Evolutionary conservation across 1,140 invertebrate genomes (phyloP), one percentile per base, ranked within the genome.

Genomic region (Drosophila kepulauana): DNA sequence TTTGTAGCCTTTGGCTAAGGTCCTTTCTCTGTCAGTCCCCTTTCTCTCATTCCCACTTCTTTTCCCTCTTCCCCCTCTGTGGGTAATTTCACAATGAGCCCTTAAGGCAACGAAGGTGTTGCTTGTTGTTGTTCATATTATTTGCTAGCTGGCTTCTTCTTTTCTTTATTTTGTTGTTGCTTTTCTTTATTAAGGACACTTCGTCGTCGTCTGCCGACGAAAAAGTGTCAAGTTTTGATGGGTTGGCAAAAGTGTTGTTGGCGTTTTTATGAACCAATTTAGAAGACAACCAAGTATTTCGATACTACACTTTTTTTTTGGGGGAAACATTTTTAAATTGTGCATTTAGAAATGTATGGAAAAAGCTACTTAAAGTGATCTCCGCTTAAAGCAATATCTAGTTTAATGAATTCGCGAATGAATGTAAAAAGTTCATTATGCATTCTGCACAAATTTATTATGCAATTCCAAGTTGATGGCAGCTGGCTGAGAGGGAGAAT

Each of bases 31-130:
- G 77, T 69, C 61, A 38, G 43, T 45, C 25, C 25, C n/a, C 11
- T 30, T 66, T 33, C 20, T 58, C 25, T 15, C n/a, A n/a, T n/a
- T n/a, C n/a, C 3, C 8, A 43, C 41, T 30, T 49, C 38, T 46
- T 28, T 33, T 65, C 20, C 3, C 33, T 15, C 20, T 35, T 7
- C 6, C 8, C 43, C 33, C 35, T 48, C 30, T 62, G 64, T 30
- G 77, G 76, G 62, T 88, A 82, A 87, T 87, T 87, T 88, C 78
- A 80, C 84, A 87, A 82, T 88, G 85, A 88, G 73, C 59, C 65
- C 80, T 81, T 78, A 15, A 88, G 82, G 82, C 57, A 43, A 30
- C 43, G 48, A 76, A 73, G 59, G 74, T 67, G 59, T 76, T 64
- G 56, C 30, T 25, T 61, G 49, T 57, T 56, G 16, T 48, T 49